Conservation (phyloP, 2,797 vertebrate species). For the Sebastes diaconus region DNA sequence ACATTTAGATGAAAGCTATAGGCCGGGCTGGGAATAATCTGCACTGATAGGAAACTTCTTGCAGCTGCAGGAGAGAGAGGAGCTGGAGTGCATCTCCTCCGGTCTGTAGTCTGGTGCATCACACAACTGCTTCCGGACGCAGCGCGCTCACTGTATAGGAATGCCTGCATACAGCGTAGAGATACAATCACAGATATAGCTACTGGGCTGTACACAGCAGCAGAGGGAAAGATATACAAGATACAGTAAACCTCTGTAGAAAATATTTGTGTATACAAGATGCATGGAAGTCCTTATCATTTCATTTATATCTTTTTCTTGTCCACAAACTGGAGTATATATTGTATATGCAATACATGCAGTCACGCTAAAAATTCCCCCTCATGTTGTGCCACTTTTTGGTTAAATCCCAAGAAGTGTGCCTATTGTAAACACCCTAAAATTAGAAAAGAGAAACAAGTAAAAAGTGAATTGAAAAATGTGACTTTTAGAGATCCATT, state of each 20-base stretch:
- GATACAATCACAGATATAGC: constrained; percentile 56
- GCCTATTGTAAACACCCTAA: background rate
- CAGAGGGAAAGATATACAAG: constrained; percentile 27
- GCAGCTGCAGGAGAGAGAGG: constrained; percentile 45
- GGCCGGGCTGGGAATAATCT: constrained; percentile 66
- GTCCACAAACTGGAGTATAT: background rate
- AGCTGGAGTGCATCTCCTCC: constrained; percentile 44
- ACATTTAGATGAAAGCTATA: constrained; percentile 77
- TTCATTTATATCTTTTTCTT: background rate
- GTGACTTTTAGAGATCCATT: constrained; percentile 58
- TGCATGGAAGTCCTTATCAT: constrained; percentile 5
- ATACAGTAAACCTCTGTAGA: background rate
- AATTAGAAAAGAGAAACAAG: background rate
- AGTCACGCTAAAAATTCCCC: background rate
- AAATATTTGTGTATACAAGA: constrained; percentile 11
- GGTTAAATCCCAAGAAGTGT: background rate
- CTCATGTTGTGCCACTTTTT: background rate
- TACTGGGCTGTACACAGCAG: constrained; percentile 25
- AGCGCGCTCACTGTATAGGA: constrained; percentile 3
- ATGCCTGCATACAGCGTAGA: constrained; percentile 9
- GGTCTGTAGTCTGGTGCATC: constrained; percentile 34
- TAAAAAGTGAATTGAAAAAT: constrained; percentile 6
- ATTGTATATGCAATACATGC: background rate
- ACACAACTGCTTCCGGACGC: constrained; percentile 22
- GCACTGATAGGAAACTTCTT: constrained; percentile 58